Evolutionary conservation across 2,888 invertebrate species (phyloP), one percentile per base, ranked within the genome.

Genomic region (Thymelicus lineola): DNA sequence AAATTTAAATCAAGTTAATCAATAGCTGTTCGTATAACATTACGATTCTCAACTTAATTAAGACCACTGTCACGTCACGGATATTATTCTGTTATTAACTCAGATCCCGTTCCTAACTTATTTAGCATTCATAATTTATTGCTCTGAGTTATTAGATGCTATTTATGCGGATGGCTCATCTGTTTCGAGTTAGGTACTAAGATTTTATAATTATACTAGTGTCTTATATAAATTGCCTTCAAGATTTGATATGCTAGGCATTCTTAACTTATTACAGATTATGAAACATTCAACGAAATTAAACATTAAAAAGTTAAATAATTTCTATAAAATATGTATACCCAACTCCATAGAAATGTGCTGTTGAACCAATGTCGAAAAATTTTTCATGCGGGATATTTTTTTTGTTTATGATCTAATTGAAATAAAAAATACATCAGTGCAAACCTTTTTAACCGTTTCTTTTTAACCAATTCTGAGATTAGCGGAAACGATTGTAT

Each of bases 31-130:
- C 20, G 61, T 55, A 63, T 68, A 57, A 48, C 46, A 36, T 62
- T 68, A 62, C 46, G 61, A 68, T 36, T 68, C 62, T 68, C 46
- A 62, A 28, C 63, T 58, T 69, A 63, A 69, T 69, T 69, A 69
- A 63, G 63, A 58, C 42, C 58, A 58, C 58, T 48, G 63, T 48
- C 69, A 58, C 38, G 58, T 58, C 69, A 69, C 63, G 58, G 58
- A 63, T 61, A 68, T 58, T 58, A 69, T 63, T 5, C 42, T 50
- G 38, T 42, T 63, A 42, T 42, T 62, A 57, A 62, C 48, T 36
- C 20, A 35, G 46, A 67, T 61, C 45, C 35, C 53, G 45, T 46
- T 53, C 61, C 48, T 20, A 53, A 67, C 67, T n/a, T 68, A 68
- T 68, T 61, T 60, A 67, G 60, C 42, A 67, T 67, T 67, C 55